These are phyloP conservation scores for Ciconia maguari DNA, from an alignment of 2,113 vertebrate species.

Conservation along the genomic window DNA sequence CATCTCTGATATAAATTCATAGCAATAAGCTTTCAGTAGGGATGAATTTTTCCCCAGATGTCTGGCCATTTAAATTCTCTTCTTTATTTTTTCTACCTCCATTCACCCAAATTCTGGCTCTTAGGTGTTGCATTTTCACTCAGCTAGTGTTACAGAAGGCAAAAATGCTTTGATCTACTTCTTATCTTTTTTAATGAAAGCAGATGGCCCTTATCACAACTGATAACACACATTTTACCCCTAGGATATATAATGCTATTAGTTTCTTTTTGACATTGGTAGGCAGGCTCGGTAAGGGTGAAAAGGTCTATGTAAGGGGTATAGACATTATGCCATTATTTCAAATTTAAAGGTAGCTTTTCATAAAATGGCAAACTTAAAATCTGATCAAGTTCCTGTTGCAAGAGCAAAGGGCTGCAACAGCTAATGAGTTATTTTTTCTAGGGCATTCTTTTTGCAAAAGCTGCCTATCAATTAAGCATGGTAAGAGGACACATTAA, in stretches of 20 bases:
- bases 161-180: not conserved
- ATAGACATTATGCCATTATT: not conserved
- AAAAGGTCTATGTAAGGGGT: not conserved
- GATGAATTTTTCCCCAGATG: not conserved
- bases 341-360: not conserved
- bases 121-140: not conserved
- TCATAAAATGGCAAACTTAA: not conserved
- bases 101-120: not conserved
- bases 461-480: not conserved
- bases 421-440: not conserved
- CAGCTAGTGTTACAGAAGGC: not conserved
- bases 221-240: not conserved
- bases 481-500: not conserved
- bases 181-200: not conserved
- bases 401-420: not conserved
- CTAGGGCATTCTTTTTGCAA: not conserved
- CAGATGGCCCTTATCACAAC: not conserved
- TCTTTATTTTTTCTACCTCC: not conserved
- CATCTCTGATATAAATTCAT: not conserved
- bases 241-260: not conserved
- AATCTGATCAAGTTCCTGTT: not conserved
- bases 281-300: not conserved
- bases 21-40: not conserved
- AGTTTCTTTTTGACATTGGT: not conserved
- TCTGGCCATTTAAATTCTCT: not conserved